These are phyloP conservation scores for Nemopilema nomurai DNA, from an alignment of 30 jellyfish, hydroid and myxozoan species.

Conservation along the genomic window DNA sequence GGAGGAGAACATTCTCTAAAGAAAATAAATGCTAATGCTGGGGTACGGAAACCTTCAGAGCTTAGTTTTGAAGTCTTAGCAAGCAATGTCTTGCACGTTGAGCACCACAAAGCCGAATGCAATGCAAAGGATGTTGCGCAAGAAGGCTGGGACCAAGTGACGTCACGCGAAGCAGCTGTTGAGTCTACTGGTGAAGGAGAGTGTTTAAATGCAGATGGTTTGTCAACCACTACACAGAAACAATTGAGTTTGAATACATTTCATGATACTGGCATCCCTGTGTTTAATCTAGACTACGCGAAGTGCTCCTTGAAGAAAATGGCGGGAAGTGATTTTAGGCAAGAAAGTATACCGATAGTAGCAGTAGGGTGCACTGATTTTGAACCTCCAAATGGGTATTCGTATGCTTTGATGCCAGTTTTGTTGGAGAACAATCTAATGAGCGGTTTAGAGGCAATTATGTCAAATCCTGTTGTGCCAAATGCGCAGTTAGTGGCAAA, in stretches of 20 bases:
- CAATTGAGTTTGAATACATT: not conserved
- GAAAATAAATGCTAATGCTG: no score
- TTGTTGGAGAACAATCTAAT: not conserved
- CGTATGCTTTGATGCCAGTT: constrained; percentile 13
- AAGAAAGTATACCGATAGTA: not conserved
- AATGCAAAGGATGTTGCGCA: not conserved
- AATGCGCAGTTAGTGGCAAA: no score
- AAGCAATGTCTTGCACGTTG: not conserved
- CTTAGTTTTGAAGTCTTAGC: constrained; percentile 1
- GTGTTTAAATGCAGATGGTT: not conserved
- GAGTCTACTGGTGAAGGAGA: not conserved
- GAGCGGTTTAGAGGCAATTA: not conserved
- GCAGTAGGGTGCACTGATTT: not conserved
- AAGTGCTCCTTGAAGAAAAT: not conserved
- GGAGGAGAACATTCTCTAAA: no score
- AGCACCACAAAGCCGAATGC: not conserved
- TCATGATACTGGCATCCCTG: not conserved
- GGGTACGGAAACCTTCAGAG: no score
- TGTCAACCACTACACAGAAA: not conserved
- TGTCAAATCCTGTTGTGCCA: not conserved
- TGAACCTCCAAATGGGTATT: constrained; percentile 25
- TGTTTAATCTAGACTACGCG: not conserved
- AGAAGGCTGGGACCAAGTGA: not conserved
- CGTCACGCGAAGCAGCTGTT: not conserved
- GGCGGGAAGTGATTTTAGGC: not conserved